Base-by-base conservation (phyloP, 2,797 vertebrate species). In the Graptemys geographica region DNA sequence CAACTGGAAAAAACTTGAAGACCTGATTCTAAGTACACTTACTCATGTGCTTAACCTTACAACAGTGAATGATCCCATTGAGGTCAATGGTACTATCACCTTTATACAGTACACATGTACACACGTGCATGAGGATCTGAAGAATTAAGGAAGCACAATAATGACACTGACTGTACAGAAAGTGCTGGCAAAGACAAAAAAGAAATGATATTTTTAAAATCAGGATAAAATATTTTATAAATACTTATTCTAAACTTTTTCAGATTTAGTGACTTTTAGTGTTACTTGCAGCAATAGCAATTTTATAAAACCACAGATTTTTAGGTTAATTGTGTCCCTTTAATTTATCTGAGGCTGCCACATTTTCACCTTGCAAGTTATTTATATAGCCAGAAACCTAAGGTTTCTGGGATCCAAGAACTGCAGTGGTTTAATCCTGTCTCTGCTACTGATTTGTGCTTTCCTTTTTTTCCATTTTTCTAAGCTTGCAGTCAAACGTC, bases 321-420 rank as follows among this genome's bases (percentile, higher is more conserved):
- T 5, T 74, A 74, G 21, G 37, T 41, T n/a, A 11, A 41, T 44
- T 25, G 11, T 74, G 37, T 41, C 37, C 21, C 5, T 41, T 11
- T 11, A 41, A 74, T 74, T 44, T 25, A 11, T 44, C 37, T 44
- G 37, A 79, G 51, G n/a, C 33, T 49, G n/a, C 37, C 37, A 44
- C 15, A 69, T n/a, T 80, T 80, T 56, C 27, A 27, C 44, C 37
- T 56, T 89, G 27, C 80, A 92, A 94, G 44, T 95, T 88, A 92
- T 96, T 81, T 96, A 94, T 91, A 88, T 96, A 31, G 52, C 51
- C 81, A 93, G 96, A 82, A 96, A 96, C 69, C 96, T 91, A 80
- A 95, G 94, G 51, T 49, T 49, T 49, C 49, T 49, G 49, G 49
- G 49, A 49, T 49, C 49, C 49, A 49, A 49, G 49, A 49, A 49